Percentiles rank a stretch among this genome's conserved stretches.
Evolutionary conservation across 2,113 vertebrate genomes (phyloP).

Genomic region (Rissa tridactyla): DNA sequence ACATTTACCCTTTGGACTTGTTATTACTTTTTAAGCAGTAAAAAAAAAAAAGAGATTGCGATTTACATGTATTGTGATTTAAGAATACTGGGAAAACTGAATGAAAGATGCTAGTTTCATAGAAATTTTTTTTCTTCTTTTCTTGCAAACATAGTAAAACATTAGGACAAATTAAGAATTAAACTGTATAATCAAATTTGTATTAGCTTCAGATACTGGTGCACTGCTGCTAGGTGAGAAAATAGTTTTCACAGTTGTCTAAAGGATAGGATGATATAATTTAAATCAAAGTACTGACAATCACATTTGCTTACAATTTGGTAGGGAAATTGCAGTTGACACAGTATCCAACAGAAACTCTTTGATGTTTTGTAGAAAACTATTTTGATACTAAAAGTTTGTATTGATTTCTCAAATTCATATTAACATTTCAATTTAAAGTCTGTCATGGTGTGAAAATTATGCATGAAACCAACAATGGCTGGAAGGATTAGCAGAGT

Average conservation of each 20-base stretch:
- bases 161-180: background rate
- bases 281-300: background rate
- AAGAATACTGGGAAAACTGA: background rate
- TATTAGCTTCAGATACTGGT: background rate
- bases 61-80: background rate
- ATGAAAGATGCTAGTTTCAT: background rate
- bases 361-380: background rate
- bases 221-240: background rate
- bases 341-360: background rate
- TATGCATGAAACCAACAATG: background rate
- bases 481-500: conserved; percentile 12
- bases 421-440: background rate
- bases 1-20: background rate
- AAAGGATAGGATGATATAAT: background rate
- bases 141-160: background rate
- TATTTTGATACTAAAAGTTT: background rate
- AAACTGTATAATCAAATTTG: background rate
- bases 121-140: background rate
- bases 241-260: background rate
- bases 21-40: background rate
- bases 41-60: background rate
- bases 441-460: background rate
- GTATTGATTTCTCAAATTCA: background rate
- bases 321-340: background rate
- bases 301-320: background rate